Evolutionary conservation across 2,888 invertebrate species (phyloP), one percentile per base, ranked within the genome.

Genomic region (Meiosimyza platycephala): DNA sequence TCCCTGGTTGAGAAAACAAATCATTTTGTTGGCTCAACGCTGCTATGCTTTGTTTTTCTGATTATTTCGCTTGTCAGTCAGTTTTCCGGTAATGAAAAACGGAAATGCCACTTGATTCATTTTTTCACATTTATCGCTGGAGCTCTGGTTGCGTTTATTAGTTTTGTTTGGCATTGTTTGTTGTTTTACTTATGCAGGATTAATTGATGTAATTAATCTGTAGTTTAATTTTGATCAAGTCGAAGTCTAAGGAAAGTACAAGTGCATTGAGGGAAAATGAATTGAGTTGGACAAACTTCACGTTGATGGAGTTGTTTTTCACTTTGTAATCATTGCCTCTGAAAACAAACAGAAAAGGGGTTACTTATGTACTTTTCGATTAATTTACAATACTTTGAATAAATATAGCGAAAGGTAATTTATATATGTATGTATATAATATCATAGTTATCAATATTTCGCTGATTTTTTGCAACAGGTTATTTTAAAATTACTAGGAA

Each of bases 171-270:
- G 76, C 77, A 63, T 68, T 80, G 78, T 76, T 76, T 80, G 75
- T 76, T 73, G 75, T 76, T 77, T 75, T 78, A 78, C 78, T 80
- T 81, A 54, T 71, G 72, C 69, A 72, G 62, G 83, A 85, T 85
- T 85, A 86, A 86, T 85, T 85, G 85, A 81, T 80, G 80, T 85
- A 85, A 85, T 85, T 86, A 86, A 85, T 86, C 84, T 83, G 86
- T 78, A 81, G 80, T 81, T 82, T 82, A 80, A 79, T 80, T 72
- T 48, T 47, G 54, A 48, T 70, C 54, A 40, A 70, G 60, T 33
- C 22, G 12, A 59, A 50, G 51, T 11, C 52, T 16, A 57, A 28
- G 50, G 50, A n/a, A 50, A 40, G 40, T 28, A 15, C 9, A 33
- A 15, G 50, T 52, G 65, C 51, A n/a, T 1, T 11, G 40, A 11